Conservation (phyloP, 2,888 invertebrate species). For the Dasysyrphus albostriatus region DNA sequence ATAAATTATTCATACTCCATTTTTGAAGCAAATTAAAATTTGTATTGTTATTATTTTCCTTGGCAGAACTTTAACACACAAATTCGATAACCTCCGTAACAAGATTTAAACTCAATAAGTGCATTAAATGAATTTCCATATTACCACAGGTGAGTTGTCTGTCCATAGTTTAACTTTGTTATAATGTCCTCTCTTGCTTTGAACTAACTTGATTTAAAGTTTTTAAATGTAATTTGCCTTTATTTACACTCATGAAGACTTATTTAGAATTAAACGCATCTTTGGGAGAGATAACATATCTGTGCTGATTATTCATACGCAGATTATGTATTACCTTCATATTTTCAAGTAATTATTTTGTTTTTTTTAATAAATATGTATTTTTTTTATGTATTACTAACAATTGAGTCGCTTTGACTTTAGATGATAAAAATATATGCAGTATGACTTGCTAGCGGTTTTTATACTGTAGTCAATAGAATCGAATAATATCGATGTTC, state of each 20-base stretch:
- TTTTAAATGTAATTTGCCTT: background rate
- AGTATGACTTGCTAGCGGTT: too few relatives aligned
- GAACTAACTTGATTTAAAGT: constrained; percentile 5
- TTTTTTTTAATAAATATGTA: background rate
- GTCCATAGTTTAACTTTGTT: constrained; percentile 1
- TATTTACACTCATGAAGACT: background rate
- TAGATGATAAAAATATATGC: too few relatives aligned
- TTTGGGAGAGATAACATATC: background rate
- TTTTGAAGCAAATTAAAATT: background rate
- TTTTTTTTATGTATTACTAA: background rate
- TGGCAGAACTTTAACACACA: constrained; percentile 13
- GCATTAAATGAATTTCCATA: constrained; percentile 33
- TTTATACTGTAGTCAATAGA: too few relatives aligned
- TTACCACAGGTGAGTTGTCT: constrained; percentile 4
- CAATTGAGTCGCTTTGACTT: too few relatives aligned
- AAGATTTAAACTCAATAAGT: constrained; percentile 26
- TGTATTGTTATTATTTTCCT: background rate
- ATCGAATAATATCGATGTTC: too few relatives aligned
- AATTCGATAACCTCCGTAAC: constrained; percentile 23
- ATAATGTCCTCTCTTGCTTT: background rate
- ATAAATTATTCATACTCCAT: background rate
- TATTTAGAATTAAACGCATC: background rate
- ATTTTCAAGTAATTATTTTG: too few relatives aligned
- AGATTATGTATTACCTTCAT: too few relatives aligned
- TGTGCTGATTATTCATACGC: background rate